Evolutionary conservation across 2,113 vertebrate genomes (phyloP).

Genomic region (Crotalus horridus): DNA sequence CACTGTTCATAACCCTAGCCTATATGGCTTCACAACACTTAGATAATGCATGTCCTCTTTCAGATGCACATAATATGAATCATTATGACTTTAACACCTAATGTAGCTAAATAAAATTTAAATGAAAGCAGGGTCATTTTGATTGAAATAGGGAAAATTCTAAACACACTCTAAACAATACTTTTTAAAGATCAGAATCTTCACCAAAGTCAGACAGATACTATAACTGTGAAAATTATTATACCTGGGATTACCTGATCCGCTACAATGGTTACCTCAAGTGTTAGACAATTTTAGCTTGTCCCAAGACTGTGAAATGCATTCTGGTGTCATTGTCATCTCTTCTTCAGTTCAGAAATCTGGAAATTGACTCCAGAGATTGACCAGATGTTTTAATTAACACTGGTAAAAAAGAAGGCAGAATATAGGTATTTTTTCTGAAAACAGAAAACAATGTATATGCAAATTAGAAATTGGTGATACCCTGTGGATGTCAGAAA

Average conservation of each 20-base stretch:
- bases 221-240: background rate
- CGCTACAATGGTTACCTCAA: background rate
- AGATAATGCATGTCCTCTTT: background rate
- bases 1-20: no score
- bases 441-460: conserved; percentile 42
- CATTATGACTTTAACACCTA: background rate
- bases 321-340: background rate
- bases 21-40: background rate
- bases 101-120: background rate
- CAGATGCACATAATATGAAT: background rate
- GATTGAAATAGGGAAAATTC: background rate
- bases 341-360: background rate
- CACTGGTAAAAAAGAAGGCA: conserved; percentile 22
- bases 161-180: background rate
- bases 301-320: background rate
- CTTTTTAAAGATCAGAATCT: background rate
- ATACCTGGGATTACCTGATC: background rate
- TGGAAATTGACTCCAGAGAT: conserved; percentile 4
- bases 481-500: conserved; percentile 39
- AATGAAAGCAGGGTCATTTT: background rate
- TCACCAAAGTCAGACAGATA: background rate
- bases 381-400: conserved; percentile 45
- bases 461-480: conserved; percentile 41
- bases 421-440: conserved; percentile 7
- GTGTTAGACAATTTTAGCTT: background rate